Base-by-base conservation (phyloP, 2,113 vertebrate genomes). In the Elaphurus davidianus region DNA sequence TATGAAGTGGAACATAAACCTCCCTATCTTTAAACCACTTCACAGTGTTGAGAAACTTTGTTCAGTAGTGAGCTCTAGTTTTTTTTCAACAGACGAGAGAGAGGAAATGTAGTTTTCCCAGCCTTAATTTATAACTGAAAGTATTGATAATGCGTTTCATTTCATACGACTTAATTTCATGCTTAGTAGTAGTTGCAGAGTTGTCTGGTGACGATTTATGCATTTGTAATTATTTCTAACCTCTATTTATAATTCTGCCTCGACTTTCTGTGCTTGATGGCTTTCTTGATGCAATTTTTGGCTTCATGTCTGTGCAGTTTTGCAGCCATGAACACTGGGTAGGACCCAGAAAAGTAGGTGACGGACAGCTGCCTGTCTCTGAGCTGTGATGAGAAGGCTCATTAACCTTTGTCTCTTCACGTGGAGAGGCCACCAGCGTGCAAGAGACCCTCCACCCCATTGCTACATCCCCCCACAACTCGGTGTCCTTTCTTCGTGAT, bases 221-320 rank as follows among this genome's bases (percentile, higher is more conserved):
- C 36, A 62, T 87, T 78, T 71, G 64, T 83, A 96, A 87, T 98
- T 86, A 90, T 95, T 94, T 98, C 76, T 79, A 43, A 84, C 28
- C 67, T 96, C 92, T 52, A 23, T 45, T 95, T n/a, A 33, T 92
- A 54, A 57, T 55, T 21, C 19, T 95, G 84, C 55, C 27, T 92
- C 43, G 55, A 71, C 28, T 97, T 84, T 91, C 13, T 36, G 17
- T 71, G 78, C 94, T 62, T 92, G 88, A 79, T 94, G 14, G 30
- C 23, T 96, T 94, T 45, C 71, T 55, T 30, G 82, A 76, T 60
- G 47, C 3, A 84, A 28, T 0, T 90, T 30, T 90, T 27, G 3
- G 76, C 71, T 85, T n/a, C 6, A n/a, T 28, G 79, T 74, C 40
- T 67, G 5, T 40, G 25, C 33, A 16, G 1, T 87, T 78, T 91